Percentiles rank a stretch among this genome's conserved stretches.
Conservation (phyloP, 2,113 vertebrate genomes). For the Numenius arquata region DNA sequence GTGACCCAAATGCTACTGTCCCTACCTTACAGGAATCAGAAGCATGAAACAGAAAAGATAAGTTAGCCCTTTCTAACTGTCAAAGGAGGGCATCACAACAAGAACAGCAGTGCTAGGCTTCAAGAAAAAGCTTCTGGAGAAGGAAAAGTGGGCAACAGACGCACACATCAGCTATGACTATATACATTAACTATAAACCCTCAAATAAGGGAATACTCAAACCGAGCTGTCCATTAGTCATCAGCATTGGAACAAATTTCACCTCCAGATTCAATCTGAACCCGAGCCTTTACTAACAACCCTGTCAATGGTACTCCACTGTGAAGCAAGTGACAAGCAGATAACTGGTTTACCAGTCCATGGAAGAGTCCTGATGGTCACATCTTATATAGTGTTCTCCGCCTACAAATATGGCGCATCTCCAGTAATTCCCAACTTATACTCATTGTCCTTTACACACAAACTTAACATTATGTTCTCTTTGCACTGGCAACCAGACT, state of each 20-base stretch:
- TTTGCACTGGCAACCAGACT: not conserved
- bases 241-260: not conserved
- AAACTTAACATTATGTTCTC: not conserved
- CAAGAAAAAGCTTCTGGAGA: not conserved
- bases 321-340: not conserved
- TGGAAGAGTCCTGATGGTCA: not conserved
- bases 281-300: not conserved
- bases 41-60: not conserved
- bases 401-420: not conserved
- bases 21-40: not conserved
- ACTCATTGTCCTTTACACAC: not conserved
- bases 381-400: not conserved
- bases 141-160: not conserved
- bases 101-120: not conserved
- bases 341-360: not conserved
- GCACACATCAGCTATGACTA: not conserved
- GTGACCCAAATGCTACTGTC: not conserved
- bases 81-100: not conserved
- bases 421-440: not conserved
- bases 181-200: not conserved
- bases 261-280: not conserved
- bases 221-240: not conserved
- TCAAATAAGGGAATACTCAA: not conserved
- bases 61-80: not conserved
- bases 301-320: not conserved